A percentile compares a stretch with the other conserved stretches of the same genome.
phyloP scores from a whole-genome alignment of 2,888 invertebrate species.

The Tuta absoluta region DNA sequence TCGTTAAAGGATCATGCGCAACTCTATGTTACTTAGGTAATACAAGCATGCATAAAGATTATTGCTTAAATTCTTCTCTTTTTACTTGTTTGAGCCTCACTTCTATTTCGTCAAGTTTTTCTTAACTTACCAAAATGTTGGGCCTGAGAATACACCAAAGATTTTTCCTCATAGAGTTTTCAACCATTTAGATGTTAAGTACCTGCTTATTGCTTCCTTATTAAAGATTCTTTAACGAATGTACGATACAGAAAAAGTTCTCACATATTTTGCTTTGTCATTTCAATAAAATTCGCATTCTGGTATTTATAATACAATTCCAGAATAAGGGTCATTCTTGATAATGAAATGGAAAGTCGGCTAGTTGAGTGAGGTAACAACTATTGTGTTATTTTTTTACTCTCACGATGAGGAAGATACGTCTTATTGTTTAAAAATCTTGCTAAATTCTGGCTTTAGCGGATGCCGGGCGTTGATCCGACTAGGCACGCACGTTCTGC shows the following conservation, averaged over 20 bases:
- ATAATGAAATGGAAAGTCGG: conserved; percentile 33
- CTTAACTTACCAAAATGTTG: too few species aligned
- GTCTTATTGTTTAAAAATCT: conserved; percentile 17
- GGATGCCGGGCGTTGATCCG: neutral
- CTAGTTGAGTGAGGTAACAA: conserved; percentile 35
- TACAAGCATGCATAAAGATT: too few species aligned
- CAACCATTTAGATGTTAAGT: too few species aligned
- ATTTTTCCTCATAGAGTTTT: too few species aligned
- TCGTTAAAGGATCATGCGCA: too few species aligned
- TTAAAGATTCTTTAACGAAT: neutral
- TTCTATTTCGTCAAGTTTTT: too few species aligned
- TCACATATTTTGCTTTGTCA: neutral
- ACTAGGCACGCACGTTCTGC: too few species aligned
- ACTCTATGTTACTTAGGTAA: too few species aligned
- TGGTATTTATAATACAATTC: neutral
- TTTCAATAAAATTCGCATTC: neutral
- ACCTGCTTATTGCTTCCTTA: too few species aligned
- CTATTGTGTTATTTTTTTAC: conserved; percentile 34
- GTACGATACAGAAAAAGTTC: neutral
- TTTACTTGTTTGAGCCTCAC: too few species aligned
- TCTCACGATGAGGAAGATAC: conserved; percentile 41
- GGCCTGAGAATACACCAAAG: too few species aligned
- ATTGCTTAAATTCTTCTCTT: too few species aligned
- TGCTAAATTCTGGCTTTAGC: conserved; percentile 18
- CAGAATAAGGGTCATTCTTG: conserved; percentile 3